phyloP scores from a whole-genome alignment of 2,113 vertebrate species.

The Catharus fuscescens region DNA sequence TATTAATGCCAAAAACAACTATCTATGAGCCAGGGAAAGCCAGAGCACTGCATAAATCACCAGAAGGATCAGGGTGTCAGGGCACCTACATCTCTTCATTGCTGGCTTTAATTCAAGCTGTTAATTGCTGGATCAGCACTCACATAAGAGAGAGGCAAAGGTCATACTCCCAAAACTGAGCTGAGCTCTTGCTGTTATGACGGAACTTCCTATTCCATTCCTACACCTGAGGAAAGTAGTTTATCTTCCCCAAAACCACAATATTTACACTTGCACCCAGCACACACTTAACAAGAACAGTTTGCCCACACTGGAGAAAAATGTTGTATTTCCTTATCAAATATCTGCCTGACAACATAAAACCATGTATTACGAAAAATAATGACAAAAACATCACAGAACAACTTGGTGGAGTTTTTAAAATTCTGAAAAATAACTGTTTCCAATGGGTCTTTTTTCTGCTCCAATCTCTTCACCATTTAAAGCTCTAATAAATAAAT shows the following conservation, averaged over 20 bases:
- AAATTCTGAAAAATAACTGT: background rate
- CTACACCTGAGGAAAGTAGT: background rate
- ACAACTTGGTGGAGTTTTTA: background rate
- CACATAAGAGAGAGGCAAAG: background rate
- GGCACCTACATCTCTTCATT: background rate
- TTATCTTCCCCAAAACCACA: background rate
- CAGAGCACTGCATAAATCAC: background rate
- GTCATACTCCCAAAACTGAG: background rate
- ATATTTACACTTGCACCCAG: background rate
- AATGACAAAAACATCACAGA: background rate
- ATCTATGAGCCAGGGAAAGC: background rate
- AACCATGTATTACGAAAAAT: background rate
- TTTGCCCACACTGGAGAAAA: background rate
- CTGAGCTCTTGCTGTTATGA: background rate
- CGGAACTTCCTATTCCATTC: background rate
- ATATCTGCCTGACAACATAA: background rate
- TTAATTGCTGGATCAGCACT: background rate
- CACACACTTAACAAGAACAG: background rate
- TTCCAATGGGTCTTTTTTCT: background rate
- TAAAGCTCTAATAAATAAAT: conserved; percentile 6
- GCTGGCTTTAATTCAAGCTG: background rate
- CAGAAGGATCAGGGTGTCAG: background rate
- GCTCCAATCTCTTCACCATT: background rate
- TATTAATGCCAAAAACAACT: background rate
- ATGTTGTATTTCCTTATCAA: background rate